Percentiles rank a stretch among this genome's conserved stretches.
These are phyloP conservation scores for Elmis aenea DNA, from an alignment of 2,888 invertebrate genomes.

Conservation along the genomic window DNA sequence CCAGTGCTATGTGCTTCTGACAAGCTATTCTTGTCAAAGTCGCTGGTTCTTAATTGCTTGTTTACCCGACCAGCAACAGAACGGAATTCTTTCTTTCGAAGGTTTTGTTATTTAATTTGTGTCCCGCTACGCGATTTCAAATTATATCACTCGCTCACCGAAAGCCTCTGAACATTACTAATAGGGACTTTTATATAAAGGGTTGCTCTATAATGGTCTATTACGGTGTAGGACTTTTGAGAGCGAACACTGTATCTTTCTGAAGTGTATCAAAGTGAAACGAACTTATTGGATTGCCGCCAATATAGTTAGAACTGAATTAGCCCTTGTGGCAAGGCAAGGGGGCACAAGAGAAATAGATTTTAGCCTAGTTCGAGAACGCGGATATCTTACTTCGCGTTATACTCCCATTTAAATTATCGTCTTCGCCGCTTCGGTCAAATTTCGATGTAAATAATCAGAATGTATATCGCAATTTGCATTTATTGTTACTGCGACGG, in stretches of 20 bases:
- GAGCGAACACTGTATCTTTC: constrained; percentile 23
- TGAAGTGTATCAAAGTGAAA: constrained; percentile 23
- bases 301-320: constrained; percentile 24
- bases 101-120: constrained; percentile 31
- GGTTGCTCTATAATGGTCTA: constrained; percentile 20
- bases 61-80: constrained; percentile 35
- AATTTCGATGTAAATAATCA: no score
- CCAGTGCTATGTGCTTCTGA: constrained; percentile 36
- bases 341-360: no score
- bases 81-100: constrained; percentile 30
- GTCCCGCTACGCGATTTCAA: constrained; percentile 23
- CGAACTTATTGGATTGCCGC: constrained; percentile 25
- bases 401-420: no score
- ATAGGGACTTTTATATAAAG: constrained; percentile 13
- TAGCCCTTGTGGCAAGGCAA: constrained; percentile 19
- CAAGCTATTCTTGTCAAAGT: constrained; percentile 39
- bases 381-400: no score
- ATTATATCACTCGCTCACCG: constrained; percentile 12
- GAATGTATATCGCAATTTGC: no score
- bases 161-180: constrained; percentile 11
- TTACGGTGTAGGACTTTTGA: constrained; percentile 18
- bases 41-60: constrained; percentile 39
- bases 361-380: no score
- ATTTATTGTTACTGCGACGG: no score
- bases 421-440: no score